A percentile compares a stretch with the other conserved stretches of the same genome.
These are phyloP conservation scores for Tortrix viridana DNA, from an alignment of 2,888 invertebrate genomes.

Conservation along the genomic window DNA sequence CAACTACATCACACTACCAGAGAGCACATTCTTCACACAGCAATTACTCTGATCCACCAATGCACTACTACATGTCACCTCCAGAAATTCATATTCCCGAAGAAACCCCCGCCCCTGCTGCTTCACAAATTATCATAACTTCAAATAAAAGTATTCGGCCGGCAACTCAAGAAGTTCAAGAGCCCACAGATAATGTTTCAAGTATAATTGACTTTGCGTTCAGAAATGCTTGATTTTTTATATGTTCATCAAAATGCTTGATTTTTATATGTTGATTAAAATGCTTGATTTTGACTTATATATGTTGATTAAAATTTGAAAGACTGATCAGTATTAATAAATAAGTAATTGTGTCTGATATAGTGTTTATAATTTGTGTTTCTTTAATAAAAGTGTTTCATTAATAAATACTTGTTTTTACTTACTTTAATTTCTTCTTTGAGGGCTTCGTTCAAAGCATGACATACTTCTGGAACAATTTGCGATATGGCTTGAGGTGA, in stretches of 20 bases:
- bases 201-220: slow-evolving; percentile 15
- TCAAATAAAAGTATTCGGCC: slow-evolving; percentile 20
- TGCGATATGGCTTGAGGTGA: too few species aligned
- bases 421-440: too few species aligned
- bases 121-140: slow-evolving; percentile 32
- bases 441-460: too few species aligned
- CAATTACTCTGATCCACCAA: slow-evolving; percentile 23
- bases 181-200: slow-evolving; percentile 29
- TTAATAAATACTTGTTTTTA: too few species aligned
- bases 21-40: slow-evolving; percentile 25
- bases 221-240: slow-evolving; percentile 14
- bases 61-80: slow-evolving; percentile 22
- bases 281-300: slow-evolving; percentile 18
- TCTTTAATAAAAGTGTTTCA: too few species aligned
- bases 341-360: too few species aligned
- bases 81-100: slow-evolving; percentile 32
- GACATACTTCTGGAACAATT: too few species aligned
- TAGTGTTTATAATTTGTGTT: too few species aligned
- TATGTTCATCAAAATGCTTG: slow-evolving; percentile 3
- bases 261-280: slow-evolving; percentile 13
- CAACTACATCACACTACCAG: slow-evolving; percentile 26
- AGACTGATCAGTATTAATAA: too few species aligned
- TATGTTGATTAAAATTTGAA: too few species aligned
- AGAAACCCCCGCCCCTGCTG: slow-evolving; percentile 32
- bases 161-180: slow-evolving; percentile 23